phyloP scores from a whole-genome alignment of 2,113 vertebrate species.

The Leiothrix lutea region DNA sequence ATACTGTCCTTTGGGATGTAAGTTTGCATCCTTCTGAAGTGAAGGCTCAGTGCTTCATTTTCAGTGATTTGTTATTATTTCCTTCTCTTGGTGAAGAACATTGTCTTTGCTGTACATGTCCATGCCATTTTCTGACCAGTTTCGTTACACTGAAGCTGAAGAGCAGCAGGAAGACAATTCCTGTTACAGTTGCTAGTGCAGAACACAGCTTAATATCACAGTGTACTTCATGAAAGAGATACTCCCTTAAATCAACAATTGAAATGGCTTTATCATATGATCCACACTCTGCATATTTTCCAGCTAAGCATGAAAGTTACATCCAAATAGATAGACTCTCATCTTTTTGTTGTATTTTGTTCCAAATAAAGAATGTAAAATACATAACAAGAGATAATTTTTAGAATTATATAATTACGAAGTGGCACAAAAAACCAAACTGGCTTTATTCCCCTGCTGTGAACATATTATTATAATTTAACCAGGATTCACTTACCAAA shows the following conservation, averaged over 20 bases:
- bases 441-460: not conserved
- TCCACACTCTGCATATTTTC: not conserved
- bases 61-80: not conserved
- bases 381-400: not conserved
- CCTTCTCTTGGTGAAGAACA: slow-evolving; percentile 21
- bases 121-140: not conserved
- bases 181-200: not conserved
- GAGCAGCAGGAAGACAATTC: not conserved
- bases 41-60: not conserved
- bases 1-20: slow-evolving; percentile 12
- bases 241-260: not conserved
- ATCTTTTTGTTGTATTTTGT: not conserved
- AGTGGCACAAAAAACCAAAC: not conserved
- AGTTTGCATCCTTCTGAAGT: slow-evolving; percentile 13
- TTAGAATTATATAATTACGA: not conserved
- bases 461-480: not conserved
- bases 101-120: not conserved
- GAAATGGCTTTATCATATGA: not conserved
- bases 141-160: not conserved
- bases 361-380: not conserved
- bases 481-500: not conserved
- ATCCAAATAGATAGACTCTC: not conserved
- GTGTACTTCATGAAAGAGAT: not conserved
- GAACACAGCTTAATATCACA: not conserved
- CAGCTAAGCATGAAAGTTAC: not conserved